Percentiles rank a stretch among this genome's conserved stretches.
Conservation (phyloP, 2,888 invertebrate genomes). For the Mythimna lalbum region DNA sequence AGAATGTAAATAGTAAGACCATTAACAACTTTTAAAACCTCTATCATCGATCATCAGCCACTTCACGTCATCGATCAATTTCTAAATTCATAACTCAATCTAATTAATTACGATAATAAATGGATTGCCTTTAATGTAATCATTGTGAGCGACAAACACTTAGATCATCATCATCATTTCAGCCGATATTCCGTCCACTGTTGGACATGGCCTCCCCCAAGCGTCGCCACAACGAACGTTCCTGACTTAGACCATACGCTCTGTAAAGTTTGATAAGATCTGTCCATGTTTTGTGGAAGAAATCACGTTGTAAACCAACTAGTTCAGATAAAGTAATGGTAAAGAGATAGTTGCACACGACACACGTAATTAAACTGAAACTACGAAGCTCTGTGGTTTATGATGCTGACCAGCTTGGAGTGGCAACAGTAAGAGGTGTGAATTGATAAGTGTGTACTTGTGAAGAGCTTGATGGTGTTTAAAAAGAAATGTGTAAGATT, state of each 20-base stretch:
- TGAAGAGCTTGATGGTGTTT: background rate
- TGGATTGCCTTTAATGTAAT: conserved; percentile 1
- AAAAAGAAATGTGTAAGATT: background rate
- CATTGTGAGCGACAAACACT: background rate
- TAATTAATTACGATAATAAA: conserved; percentile 38
- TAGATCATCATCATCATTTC: too few relatives aligned
- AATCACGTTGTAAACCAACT: conserved; percentile 59
- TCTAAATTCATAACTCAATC: conserved; percentile 9
- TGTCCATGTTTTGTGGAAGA: conserved; percentile 64
- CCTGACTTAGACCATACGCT: conserved; percentile 38
- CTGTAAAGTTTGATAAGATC: conserved; percentile 57
- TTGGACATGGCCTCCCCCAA: too few relatives aligned
- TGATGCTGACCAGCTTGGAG: conserved; percentile 8
- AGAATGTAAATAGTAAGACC: conserved; percentile 26
- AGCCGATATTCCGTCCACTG: too few relatives aligned
- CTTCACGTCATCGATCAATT: conserved; percentile 33
- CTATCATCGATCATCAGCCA: conserved; percentile 15
- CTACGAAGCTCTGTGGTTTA: conserved; percentile 35
- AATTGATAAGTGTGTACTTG: conserved; percentile 7
- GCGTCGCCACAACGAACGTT: too few relatives aligned
- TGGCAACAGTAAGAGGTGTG: conserved; percentile 16
- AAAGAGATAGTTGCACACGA: conserved; percentile 52
- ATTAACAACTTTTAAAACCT: conserved; percentile 3
- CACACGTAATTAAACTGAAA: conserved; percentile 48
- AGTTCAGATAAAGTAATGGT: conserved; percentile 33